Conservation (phyloP, 2,797 vertebrate species). For the Clangula hyemalis region DNA sequence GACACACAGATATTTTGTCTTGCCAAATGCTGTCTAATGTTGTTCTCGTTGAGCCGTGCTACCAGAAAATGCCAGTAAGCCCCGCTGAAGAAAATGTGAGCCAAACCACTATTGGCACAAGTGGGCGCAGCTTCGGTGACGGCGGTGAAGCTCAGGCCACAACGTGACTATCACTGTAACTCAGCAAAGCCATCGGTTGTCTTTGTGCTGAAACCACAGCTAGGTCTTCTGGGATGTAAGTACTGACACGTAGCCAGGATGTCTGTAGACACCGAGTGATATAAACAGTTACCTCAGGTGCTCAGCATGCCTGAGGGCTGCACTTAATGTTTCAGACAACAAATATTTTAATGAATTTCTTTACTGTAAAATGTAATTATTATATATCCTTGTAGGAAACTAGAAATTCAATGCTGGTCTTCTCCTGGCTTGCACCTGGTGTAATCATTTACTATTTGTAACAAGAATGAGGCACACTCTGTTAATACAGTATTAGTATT, state of each 20-base stretch:
- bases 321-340: background rate
- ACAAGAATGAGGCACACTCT: background rate
- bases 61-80: background rate
- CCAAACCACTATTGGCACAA: background rate
- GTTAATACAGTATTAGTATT: background rate
- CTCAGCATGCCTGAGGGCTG: background rate
- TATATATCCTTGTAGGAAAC: background rate
- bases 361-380: background rate
- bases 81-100: background rate
- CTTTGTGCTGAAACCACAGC: background rate
- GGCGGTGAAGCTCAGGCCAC: background rate
- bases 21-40: background rate
- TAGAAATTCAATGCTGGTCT: background rate
- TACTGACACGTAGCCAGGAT: rapidly evolving
- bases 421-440: background rate
- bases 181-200: background rate
- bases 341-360: background rate
- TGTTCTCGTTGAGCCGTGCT: background rate
- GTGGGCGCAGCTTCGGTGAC: background rate
- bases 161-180: background rate
- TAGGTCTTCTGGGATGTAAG: background rate
- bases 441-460: background rate
- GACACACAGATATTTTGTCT: background rate
- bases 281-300: background rate
- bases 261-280: background rate